Base-by-base conservation (phyloP, 2,797 vertebrate genomes). In the Rallus crepitans region DNA sequence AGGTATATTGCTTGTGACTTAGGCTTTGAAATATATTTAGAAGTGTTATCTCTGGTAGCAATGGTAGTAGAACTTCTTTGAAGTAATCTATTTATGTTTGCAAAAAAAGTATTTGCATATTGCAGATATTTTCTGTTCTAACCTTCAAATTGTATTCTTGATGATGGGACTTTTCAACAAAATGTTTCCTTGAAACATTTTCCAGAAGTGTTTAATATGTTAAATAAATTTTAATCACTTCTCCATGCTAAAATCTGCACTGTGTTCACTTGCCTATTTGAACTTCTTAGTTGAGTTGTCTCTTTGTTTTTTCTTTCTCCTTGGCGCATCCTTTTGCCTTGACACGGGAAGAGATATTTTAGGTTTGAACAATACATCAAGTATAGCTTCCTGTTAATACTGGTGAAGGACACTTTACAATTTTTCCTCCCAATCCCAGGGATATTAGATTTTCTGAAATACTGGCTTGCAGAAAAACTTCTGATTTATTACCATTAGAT, bases 201-300 rank as follows among this genome's bases (percentile, higher is more conserved):
- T 92, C 57, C 59, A 45, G 27, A 70, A 83, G 72, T 24, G 13
- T 86, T 88, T 94, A 86, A 72, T 96, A 52, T 69, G 66, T 89
- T 83, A 93, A 93, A 85, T 82, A 83, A 31, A 66, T 91, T 83
- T 81, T 42, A 90, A 90, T 96, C 35, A 55, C 25, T 81, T 95
- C 12, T 90, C 21, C 39, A 2, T 65, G 76, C 71, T 91, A 9
- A 86, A 78, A 63, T 85, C 57, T 82, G 30, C 14, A 39, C 15
- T 88, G 6, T 47, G 11, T 82, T 94, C 84, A 37, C 7, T 75
- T 61, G 50, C 55, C 55, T 72, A 37, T 76, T 93, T 88, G 70
- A 91, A 85, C 11, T 89, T 90, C 55, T 57, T 48, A 35, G 33
- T 12, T 47, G 27, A 87, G 28, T 81, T 96, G 47, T 61, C n/a